phyloP scores from a whole-genome alignment of 2,113 vertebrate genomes.

The Marcusenius ussheri region DNA sequence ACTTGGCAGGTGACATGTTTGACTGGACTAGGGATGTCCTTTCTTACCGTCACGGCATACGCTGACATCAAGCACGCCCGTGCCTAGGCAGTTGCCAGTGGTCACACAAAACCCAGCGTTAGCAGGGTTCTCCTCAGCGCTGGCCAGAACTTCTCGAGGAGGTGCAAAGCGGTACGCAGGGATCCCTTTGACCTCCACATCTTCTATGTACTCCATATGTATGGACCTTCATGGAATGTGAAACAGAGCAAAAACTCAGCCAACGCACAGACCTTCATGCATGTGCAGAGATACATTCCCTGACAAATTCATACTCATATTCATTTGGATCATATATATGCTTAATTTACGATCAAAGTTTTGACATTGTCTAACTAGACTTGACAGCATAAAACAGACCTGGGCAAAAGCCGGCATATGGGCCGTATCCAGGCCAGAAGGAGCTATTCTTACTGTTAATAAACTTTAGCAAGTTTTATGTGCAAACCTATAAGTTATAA shows the following conservation, averaged over 20 bases:
- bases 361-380: not conserved
- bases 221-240: conserved; percentile 65
- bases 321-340: not conserved
- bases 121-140: conserved; percentile 68
- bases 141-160: conserved; percentile 74
- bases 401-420: not conserved
- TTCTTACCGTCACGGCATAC: conserved; percentile 76
- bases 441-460: not conserved
- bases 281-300: not conserved
- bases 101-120: conserved; percentile 87
- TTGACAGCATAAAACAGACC: not conserved
- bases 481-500: no score
- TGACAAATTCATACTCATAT: conserved; percentile 8
- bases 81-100: conserved; percentile 70
- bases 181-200: conserved; percentile 69
- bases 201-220: conserved; percentile 77
- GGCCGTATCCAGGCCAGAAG: not conserved
- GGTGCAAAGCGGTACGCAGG: conserved; percentile 77
- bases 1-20: not conserved
- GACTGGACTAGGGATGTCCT: not conserved
- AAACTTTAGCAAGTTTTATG: not conserved
- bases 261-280: not conserved
- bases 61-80: conserved; percentile 83
- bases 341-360: not conserved
- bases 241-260: not conserved